Conservation (phyloP, 2,797 vertebrate species). For the Hemibagrus guttatus region DNA sequence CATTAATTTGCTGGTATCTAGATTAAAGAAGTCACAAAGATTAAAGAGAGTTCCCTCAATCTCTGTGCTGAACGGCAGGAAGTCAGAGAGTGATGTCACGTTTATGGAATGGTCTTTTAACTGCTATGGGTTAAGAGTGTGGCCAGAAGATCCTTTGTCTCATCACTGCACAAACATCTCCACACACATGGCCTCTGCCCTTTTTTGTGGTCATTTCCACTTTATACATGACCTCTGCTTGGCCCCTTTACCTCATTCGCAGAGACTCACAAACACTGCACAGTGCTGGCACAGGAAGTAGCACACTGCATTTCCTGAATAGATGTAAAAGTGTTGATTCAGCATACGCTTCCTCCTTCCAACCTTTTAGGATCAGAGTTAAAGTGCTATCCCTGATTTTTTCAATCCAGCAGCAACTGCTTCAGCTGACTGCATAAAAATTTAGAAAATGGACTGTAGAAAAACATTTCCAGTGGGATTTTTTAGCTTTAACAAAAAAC, state of each 20-base stretch:
- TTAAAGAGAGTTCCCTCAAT: slow-evolving; percentile 35
- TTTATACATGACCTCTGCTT: slow-evolving; percentile 32
- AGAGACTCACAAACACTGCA: slow-evolving; percentile 19
- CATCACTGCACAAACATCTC: slow-evolving; percentile 20
- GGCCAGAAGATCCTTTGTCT: slow-evolving; percentile 17
- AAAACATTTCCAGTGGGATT: not conserved
- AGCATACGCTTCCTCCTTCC: slow-evolving; percentile 47
- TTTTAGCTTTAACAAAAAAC: not conserved
- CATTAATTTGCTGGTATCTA: slow-evolving; percentile 45
- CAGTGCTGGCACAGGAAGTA: slow-evolving; percentile 55
- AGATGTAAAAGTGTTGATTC: slow-evolving; percentile 57
- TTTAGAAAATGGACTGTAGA: too few relatives aligned
- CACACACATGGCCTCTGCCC: slow-evolving; percentile 34
- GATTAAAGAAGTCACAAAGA: slow-evolving; percentile 35
- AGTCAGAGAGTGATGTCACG: not conserved
- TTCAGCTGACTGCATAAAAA: slow-evolving; percentile 13
- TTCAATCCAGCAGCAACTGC: not conserved
- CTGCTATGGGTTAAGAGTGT: slow-evolving; percentile 9
- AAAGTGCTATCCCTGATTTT: slow-evolving; percentile 5
- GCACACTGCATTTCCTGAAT: slow-evolving; percentile 57
- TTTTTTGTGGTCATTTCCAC: slow-evolving; percentile 55
- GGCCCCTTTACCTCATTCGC: slow-evolving; percentile 26
- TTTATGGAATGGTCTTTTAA: slow-evolving; percentile 20
- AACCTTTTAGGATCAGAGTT: slow-evolving; percentile 6
- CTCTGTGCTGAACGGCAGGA: not conserved